phyloP scores from a whole-genome alignment of 2,888 invertebrate genomes.

The Parelbella ahira region DNA sequence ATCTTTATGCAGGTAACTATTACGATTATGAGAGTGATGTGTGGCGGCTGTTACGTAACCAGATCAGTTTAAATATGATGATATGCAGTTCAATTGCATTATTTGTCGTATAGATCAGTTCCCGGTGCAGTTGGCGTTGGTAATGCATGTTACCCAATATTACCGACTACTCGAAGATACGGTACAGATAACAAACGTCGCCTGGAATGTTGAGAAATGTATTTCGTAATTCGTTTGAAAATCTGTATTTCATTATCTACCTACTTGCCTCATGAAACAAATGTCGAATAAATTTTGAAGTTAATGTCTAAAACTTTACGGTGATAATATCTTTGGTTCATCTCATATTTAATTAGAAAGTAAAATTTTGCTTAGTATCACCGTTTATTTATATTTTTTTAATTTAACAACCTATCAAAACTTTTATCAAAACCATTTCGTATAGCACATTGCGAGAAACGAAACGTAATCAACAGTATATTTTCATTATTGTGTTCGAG shows the following conservation, averaged over 20 bases:
- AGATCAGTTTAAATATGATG: slow-evolving; percentile 4
- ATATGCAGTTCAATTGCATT: slow-evolving; percentile 18
- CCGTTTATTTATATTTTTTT: too few relatives aligned
- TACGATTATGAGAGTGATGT: slow-evolving; percentile 8
- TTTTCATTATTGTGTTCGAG: too few relatives aligned
- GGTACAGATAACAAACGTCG: slow-evolving; percentile 33
- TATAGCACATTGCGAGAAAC: too few relatives aligned
- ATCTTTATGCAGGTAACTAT: too few relatives aligned
- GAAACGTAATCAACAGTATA: too few relatives aligned
- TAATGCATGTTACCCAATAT: slow-evolving; percentile 29
- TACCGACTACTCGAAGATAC: slow-evolving; percentile 32
- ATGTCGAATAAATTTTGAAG: too few relatives aligned
- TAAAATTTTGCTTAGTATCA: too few relatives aligned
- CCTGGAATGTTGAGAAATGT: slow-evolving; percentile 32
- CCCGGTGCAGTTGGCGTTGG: slow-evolving; percentile 24
- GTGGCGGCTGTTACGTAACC: slow-evolving; percentile 8
- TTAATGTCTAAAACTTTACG: too few relatives aligned
- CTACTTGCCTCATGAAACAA: not conserved
- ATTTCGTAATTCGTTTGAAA: slow-evolving; percentile 27
- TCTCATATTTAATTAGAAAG: too few relatives aligned
- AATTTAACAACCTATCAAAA: too few relatives aligned
- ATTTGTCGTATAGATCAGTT: slow-evolving; percentile 26
- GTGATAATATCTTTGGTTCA: too few relatives aligned
- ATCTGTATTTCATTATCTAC: not conserved
- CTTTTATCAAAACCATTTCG: too few relatives aligned